Percentiles rank a stretch among this genome's conserved stretches.
Conservation (phyloP, 1,140 invertebrate genomes). For the Bombus affinis region DNA sequence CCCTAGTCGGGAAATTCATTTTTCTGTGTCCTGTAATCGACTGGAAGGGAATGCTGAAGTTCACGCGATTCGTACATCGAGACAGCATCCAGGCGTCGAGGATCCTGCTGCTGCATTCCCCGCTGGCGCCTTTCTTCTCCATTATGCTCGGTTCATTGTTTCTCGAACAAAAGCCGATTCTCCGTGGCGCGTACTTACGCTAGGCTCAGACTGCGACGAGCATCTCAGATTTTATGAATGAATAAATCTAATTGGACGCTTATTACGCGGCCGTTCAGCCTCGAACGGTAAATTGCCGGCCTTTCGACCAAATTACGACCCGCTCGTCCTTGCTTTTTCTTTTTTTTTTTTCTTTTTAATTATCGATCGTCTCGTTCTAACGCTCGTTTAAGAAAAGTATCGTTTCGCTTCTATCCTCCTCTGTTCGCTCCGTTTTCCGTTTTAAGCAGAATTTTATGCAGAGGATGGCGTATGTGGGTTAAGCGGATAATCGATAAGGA, state of each 20-base stretch:
- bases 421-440: too few relatives aligned
- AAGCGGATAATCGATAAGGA: too few relatives aligned
- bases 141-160: slow-evolving; percentile 63
- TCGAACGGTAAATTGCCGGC: slow-evolving; percentile 3
- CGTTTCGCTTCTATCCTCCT: neutral
- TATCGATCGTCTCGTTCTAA: neutral
- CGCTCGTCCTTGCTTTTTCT: neutral
- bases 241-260: slow-evolving; percentile 56
- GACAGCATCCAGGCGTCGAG: neutral
- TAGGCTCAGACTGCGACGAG: slow-evolving; percentile 17
- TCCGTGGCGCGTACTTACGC: slow-evolving; percentile 3
- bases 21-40: neutral
- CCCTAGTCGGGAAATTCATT: neutral
- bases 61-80: slow-evolving; percentile 14
- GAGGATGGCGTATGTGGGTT: too few relatives aligned
- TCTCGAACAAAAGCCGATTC: slow-evolving; percentile 63
- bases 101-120: slow-evolving; percentile 40
- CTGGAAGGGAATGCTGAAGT: neutral
- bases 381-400: neutral
- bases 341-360: neutral
- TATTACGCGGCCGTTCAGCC: slow-evolving; percentile 44
- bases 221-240: slow-evolving; percentile 57
- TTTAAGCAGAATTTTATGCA: too few relatives aligned
- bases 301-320: slow-evolving; percentile 38
- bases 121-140: slow-evolving; percentile 10